Evolutionary conservation across 2,888 invertebrate genomes (phyloP).

Genomic region (Dorcus parallelipipedus): DNA sequence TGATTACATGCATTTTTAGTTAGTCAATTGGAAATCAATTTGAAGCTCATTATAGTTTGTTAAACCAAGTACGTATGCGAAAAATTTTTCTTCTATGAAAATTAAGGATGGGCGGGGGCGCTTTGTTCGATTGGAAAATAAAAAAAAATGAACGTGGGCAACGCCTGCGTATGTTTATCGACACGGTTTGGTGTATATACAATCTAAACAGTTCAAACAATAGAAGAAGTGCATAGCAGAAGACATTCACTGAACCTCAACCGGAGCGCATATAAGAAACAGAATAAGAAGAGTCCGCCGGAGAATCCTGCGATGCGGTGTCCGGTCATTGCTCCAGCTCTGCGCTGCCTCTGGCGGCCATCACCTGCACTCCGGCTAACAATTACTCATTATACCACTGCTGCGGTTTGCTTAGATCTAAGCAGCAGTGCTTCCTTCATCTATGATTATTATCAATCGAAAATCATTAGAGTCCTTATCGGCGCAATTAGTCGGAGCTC

Average conservation of each 20-base stretch:
- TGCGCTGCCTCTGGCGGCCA: conserved; percentile 25
- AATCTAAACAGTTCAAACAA: neutral
- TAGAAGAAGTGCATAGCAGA: neutral
- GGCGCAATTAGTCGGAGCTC: conserved; percentile 4
- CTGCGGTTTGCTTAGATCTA: conserved; percentile 14
- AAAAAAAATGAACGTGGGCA: too few species aligned
- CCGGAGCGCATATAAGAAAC: conserved; percentile 16
- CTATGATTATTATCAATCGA: conserved; percentile 9
- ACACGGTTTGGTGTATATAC: neutral
- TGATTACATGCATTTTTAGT: too few species aligned
- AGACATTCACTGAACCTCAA: conserved; percentile 3
- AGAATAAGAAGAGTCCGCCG: conserved; percentile 12
- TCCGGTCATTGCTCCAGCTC: conserved; percentile 27
- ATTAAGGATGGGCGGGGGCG: too few species aligned
- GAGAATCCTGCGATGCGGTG: conserved; percentile 23
- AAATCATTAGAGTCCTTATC: conserved; percentile 8
- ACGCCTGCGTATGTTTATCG: neutral
- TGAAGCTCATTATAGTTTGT: too few species aligned
- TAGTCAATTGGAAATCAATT: too few species aligned
- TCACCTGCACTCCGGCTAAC: conserved; percentile 27
- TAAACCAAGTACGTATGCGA: too few species aligned
- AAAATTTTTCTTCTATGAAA: too few species aligned
- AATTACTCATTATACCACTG: conserved; percentile 26
- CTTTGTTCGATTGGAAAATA: too few species aligned
- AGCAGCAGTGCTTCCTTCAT: neutral